Conservation (phyloP, 1,140 invertebrate genomes). For the Philopotamus ludificatus region DNA sequence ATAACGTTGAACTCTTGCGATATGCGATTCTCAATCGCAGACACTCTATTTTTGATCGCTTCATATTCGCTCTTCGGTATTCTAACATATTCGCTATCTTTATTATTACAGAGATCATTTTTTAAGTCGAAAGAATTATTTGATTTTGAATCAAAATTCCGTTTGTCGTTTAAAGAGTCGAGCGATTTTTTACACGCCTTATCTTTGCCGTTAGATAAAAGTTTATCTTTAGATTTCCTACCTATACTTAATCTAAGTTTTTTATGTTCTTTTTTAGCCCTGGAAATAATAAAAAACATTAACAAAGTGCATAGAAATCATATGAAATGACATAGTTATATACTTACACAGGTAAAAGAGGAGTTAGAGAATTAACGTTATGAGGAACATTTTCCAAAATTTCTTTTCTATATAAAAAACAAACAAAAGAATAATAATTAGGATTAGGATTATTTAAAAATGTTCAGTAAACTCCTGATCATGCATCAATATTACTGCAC, state of each 20-base stretch:
- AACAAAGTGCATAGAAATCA: background rate
- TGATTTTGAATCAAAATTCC: slow-evolving; percentile 34
- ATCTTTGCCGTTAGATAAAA: slow-evolving; percentile 3
- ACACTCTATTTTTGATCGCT: slow-evolving; percentile 70
- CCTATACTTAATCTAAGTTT: slow-evolving; percentile 48
- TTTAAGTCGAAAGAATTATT: slow-evolving; percentile 17
- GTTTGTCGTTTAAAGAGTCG: too few species aligned
- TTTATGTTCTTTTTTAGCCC: slow-evolving; percentile 51
- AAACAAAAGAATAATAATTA: background rate
- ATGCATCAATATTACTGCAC: too few species aligned
- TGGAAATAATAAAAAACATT: slow-evolving; percentile 42
- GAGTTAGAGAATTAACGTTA: slow-evolving; percentile 51
- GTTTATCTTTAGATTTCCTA: slow-evolving; percentile 37
- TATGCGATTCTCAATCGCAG: slow-evolving; percentile 67
- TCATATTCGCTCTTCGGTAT: slow-evolving; percentile 73
- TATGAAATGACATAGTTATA: background rate
- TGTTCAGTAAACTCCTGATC: too few species aligned
- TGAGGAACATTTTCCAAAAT: slow-evolving; percentile 51
- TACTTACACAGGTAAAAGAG: slow-evolving; percentile 38
- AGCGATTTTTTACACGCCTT: slow-evolving; percentile 43
- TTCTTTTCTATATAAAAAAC: slow-evolving; percentile 52
- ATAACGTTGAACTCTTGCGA: slow-evolving; percentile 67
- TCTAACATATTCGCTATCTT: slow-evolving; percentile 62
- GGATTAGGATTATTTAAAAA: slow-evolving; percentile 19
- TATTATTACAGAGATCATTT: slow-evolving; percentile 32